Conservation (phyloP, 1,140 invertebrate genomes). For the Psix sp. region DNA sequence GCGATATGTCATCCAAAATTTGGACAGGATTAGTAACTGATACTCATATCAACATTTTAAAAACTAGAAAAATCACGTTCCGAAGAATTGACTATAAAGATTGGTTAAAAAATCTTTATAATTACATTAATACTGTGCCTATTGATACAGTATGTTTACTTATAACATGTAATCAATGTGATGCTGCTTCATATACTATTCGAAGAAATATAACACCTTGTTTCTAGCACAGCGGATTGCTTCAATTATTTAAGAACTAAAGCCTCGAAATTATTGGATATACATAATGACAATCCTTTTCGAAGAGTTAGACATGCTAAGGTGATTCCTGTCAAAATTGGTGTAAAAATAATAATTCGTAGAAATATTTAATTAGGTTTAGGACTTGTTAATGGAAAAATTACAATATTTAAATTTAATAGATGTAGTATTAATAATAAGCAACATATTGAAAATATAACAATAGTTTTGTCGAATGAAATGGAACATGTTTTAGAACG, state of each 20-base stretch:
- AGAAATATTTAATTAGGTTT: too few species aligned
- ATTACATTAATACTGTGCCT: conserved; percentile 47
- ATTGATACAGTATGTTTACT: conserved; percentile 58
- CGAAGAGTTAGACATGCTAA: too few species aligned
- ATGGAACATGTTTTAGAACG: too few species aligned
- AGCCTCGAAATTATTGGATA: too few species aligned
- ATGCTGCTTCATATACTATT: conserved; percentile 50
- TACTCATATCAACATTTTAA: conserved; percentile 36
- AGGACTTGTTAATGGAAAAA: too few species aligned
- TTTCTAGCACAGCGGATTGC: conserved; percentile 45
- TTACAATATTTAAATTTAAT: too few species aligned
- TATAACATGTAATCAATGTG: conserved; percentile 41
- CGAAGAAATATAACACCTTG: conserved; percentile 58
- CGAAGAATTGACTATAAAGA: conserved; percentile 17
- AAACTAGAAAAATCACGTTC: conserved; percentile 45
- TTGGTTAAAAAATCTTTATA: conserved; percentile 52
- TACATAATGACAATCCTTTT: too few species aligned
- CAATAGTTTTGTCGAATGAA: too few species aligned
- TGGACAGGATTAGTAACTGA: conserved; percentile 47
- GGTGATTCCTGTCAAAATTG: too few species aligned
- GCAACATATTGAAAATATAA: too few species aligned
- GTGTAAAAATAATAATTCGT: too few species aligned
- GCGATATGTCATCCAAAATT: conserved; percentile 36
- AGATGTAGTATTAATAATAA: too few species aligned
- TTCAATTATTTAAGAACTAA: conserved; percentile 19